Percentiles rank a stretch among this genome's conserved stretches.
Conservation (phyloP, 2,888 invertebrate species). For the Polyommatus iphigenia region DNA sequence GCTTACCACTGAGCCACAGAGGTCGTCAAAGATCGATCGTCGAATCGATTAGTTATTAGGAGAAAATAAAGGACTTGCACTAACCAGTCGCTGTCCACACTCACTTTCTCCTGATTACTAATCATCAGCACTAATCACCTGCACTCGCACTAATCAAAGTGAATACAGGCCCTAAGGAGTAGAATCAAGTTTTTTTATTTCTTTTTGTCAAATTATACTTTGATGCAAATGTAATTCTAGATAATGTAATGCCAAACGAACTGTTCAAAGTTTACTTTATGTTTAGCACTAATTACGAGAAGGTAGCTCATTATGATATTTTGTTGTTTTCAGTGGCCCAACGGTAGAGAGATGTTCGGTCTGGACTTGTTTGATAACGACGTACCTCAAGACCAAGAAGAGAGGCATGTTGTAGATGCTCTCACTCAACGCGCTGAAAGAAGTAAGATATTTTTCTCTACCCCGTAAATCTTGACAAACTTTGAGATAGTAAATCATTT, state of each 20-base stretch:
- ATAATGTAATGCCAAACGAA: not conserved
- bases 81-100: too few relatives aligned
- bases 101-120: too few relatives aligned
- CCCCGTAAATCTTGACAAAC: not conserved
- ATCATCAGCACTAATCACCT: too few relatives aligned
- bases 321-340: constrained; percentile 60
- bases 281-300: not conserved
- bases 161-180: too few relatives aligned
- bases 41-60: too few relatives aligned
- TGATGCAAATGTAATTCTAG: not conserved
- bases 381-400: constrained; percentile 60
- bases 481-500: too few relatives aligned
- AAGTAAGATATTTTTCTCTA: constrained; percentile 50
- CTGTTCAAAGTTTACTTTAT: not conserved
- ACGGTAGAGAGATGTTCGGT: constrained; percentile 60
- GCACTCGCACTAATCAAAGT: too few relatives aligned
- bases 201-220: too few relatives aligned
- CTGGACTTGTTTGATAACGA: constrained; percentile 65
- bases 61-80: too few relatives aligned
- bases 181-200: too few relatives aligned
- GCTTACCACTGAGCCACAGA: too few relatives aligned
- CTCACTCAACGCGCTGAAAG: constrained; percentile 65
- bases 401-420: constrained; percentile 67
- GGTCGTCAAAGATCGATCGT: too few relatives aligned
- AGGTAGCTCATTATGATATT: not conserved